These are phyloP conservation scores for Lytechinus pictus DNA, from an alignment of 35 echinoderm and acorn worm genomes.

Conservation along the genomic window DNA sequence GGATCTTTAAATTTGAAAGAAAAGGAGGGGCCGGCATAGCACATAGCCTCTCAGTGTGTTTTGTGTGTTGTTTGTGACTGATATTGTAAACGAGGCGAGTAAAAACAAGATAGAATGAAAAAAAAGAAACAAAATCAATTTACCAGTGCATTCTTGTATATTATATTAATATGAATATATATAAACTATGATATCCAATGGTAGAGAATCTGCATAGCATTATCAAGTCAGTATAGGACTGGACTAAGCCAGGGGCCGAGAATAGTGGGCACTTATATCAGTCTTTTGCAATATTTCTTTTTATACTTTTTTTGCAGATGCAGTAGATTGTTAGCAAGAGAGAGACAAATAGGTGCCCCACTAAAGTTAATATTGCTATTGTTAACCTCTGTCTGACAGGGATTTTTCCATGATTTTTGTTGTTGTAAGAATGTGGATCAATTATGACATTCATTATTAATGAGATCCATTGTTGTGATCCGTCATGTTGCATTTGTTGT, in stretches of 20 bases:
- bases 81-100: conserved; percentile 3
- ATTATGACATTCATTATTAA: background rate
- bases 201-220: conserved; percentile 45
- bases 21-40: conserved; percentile 87
- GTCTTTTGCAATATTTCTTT: conserved; percentile 5
- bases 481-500: background rate
- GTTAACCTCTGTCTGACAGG: background rate
- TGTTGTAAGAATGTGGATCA: background rate
- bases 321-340: background rate
- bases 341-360: background rate
- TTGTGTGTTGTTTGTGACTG: conserved; percentile 52
- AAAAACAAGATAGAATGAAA: background rate
- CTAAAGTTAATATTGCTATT: background rate
- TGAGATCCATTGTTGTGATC: background rate
- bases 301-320: conserved; percentile 13
- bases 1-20: conserved; percentile 97
- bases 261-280: background rate
- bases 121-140: conserved; percentile 7
- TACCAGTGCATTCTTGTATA: conserved; percentile 59
- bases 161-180: conserved; percentile 50
- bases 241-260: background rate
- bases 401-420: background rate
- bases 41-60: conserved; percentile 56
- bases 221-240: background rate
- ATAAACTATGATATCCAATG: conserved; percentile 36